These are phyloP conservation scores for Pantherophis guttatus DNA, from an alignment of 2,113 vertebrate species.

Conservation along the genomic window DNA sequence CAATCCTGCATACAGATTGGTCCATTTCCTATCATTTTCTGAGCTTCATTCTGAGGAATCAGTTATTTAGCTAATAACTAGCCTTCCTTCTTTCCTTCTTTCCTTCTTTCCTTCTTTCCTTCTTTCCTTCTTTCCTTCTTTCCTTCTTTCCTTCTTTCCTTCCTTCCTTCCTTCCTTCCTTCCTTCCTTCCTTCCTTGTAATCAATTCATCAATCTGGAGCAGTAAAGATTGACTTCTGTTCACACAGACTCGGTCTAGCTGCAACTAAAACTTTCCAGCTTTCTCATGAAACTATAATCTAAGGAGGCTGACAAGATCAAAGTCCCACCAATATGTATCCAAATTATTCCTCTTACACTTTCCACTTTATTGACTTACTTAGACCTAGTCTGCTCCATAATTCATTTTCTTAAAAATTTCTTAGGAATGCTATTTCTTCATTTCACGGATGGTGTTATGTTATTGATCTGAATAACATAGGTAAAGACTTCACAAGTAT, in stretches of 20 bases:
- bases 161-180: no score
- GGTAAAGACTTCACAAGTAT: not conserved
- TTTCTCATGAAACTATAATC: not conserved
- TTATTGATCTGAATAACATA: not conserved
- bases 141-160: not conserved
- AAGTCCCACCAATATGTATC: not conserved
- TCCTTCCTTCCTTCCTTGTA: not conserved
- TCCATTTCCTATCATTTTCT: not conserved
- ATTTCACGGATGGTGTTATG: not conserved
- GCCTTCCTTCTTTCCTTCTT: not conserved
- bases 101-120: not conserved
- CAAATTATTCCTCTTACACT: not conserved
- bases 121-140: not conserved
- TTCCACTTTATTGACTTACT: not conserved
- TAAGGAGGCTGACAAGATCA: not conserved
- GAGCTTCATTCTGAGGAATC: not conserved
- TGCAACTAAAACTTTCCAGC: not conserved
- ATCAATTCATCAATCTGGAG: not conserved
- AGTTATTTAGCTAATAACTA: not conserved
- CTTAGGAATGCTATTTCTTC: not conserved
- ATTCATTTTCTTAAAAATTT: not conserved
- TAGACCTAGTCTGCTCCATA: not conserved
- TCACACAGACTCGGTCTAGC: not conserved
- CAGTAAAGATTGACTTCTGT: not conserved
- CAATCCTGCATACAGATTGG: slow-evolving; percentile 3